Evolutionary conservation across 2,888 invertebrate genomes (phyloP), one percentile per base, ranked within the genome.

Genomic region (Aporophyla lueneburgensis): DNA sequence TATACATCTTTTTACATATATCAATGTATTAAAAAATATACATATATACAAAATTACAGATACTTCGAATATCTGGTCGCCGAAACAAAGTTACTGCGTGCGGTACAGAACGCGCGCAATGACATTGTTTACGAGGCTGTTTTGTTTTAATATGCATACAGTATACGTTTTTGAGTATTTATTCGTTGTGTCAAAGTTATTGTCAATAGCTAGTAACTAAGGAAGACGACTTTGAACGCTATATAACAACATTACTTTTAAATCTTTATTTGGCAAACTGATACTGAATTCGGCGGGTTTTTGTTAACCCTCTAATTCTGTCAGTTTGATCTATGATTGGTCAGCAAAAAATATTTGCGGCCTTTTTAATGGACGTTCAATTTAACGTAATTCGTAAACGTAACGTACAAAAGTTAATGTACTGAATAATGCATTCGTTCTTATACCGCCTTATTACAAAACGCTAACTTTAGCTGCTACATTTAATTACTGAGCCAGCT

Each of bases 1-100:
- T 59, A 56, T 85, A 59, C 33, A 76, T 76, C 69, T 82, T 65
- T 80, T 74, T 63, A 83, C 71, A 79, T 71, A 70, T 21, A 70
- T 76, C 65, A 21, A 56, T 61, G 74, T 14, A 67, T 67, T 61
- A 70, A 77, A 72, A 76, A 76, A 78, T 56, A 71, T 71, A 78
- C 24, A 71, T 71, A 80, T 80, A 71, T 67, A 78, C 67, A 84
- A 74, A 72, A 71, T 73, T 62, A 56, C 59, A 74, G 40, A 54
- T 75, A 78, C 74, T 75, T 49, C 61, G 2, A 69, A 24, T n/a
- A 21, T 73, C 16, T 58, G 10, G 27, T 62, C 81, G 69, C 71
- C 40, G 58, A 33, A 3, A 58, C 72, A 75, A 74, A 63, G 74
- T 71, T 33, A 74, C 59, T 63, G 85, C 51, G 33, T 49, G 21